Evolutionary conservation across 2,797 vertebrate genomes (phyloP).

Genomic region (Crocidura indochinensis): DNA sequence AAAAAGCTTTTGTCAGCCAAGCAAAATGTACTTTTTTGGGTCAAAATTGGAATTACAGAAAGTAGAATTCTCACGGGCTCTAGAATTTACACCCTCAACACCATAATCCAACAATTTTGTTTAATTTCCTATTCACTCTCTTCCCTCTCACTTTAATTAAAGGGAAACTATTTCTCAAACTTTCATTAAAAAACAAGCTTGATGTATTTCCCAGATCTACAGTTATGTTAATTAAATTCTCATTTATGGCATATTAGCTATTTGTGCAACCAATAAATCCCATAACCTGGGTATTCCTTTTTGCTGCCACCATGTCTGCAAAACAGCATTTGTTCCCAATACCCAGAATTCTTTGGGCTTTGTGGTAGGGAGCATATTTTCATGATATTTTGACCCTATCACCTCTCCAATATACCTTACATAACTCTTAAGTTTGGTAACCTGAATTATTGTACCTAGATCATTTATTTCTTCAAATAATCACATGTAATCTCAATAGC

Average conservation of each 20-base stretch:
- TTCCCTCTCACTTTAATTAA: slow-evolving; percentile 68
- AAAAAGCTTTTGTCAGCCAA: neutral
- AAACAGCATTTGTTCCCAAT: slow-evolving; percentile 1
- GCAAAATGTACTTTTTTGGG: neutral
- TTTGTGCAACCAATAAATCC: slow-evolving; percentile 43
- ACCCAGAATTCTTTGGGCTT: neutral
- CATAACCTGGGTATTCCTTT: neutral
- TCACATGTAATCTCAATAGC: neutral
- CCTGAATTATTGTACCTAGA: neutral
- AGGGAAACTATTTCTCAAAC: slow-evolving; percentile 45
- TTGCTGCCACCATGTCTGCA: neutral
- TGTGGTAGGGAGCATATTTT: neutral
- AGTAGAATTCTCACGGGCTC: neutral
- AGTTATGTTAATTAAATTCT: slow-evolving; percentile 41
- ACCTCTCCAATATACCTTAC: neutral
- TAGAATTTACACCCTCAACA: slow-evolving; percentile 46
- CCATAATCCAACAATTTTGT: neutral
- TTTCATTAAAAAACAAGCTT: slow-evolving; percentile 73
- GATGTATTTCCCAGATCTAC: slow-evolving; percentile 73
- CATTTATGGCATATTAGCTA: slow-evolving; percentile 9
- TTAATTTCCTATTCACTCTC: slow-evolving; percentile 71
- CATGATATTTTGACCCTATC: neutral
- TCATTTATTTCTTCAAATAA: neutral
- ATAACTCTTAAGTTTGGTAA: neutral
- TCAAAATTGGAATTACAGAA: neutral